Percentiles rank a stretch among this genome's conserved stretches.
Evolutionary conservation across 2,797 vertebrate genomes (phyloP).

Genomic region (Sebastes cheni): DNA sequence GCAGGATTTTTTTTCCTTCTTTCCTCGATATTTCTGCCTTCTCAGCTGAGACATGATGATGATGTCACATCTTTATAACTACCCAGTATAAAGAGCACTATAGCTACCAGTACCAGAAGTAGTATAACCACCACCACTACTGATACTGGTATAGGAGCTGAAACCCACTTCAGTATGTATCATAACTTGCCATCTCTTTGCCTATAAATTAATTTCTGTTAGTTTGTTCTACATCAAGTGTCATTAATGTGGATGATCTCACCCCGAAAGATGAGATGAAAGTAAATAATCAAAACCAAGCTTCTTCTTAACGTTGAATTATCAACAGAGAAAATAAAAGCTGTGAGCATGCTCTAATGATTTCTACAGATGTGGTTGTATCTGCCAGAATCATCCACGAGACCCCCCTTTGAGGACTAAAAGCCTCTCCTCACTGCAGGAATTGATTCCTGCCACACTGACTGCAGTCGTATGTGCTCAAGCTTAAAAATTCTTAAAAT

Average conservation of each 20-base stretch:
- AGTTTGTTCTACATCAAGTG: constrained; percentile 38
- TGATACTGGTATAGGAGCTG: not conserved
- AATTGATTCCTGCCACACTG: constrained; percentile 58
- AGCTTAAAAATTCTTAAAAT: constrained; percentile 55
- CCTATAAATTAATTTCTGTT: constrained; percentile 13
- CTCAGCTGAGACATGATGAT: constrained; percentile 40
- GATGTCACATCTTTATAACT: constrained; percentile 4
- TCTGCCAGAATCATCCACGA: constrained; percentile 72
- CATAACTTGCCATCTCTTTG: not conserved
- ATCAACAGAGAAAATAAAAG: constrained; percentile 58
- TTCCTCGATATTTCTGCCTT: constrained; percentile 11
- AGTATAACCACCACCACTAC: not conserved
- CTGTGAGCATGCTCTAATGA: constrained; percentile 57
- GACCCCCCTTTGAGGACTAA: constrained; percentile 70
- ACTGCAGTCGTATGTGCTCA: constrained; percentile 52
- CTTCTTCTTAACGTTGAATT: constrained; percentile 48
- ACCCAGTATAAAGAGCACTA: not conserved
- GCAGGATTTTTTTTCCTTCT: not conserved
- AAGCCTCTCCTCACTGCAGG: constrained; percentile 68
- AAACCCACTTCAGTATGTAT: not conserved
- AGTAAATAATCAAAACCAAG: constrained; percentile 44
- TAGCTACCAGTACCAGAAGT: constrained; percentile 2
- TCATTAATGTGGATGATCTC: constrained; percentile 56
- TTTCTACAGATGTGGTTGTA: constrained; percentile 70
- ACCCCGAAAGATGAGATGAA: constrained; percentile 50